phyloP scores from a whole-genome alignment of 2,797 vertebrate genomes.

The Typhlichthys eigenmanni region DNA sequence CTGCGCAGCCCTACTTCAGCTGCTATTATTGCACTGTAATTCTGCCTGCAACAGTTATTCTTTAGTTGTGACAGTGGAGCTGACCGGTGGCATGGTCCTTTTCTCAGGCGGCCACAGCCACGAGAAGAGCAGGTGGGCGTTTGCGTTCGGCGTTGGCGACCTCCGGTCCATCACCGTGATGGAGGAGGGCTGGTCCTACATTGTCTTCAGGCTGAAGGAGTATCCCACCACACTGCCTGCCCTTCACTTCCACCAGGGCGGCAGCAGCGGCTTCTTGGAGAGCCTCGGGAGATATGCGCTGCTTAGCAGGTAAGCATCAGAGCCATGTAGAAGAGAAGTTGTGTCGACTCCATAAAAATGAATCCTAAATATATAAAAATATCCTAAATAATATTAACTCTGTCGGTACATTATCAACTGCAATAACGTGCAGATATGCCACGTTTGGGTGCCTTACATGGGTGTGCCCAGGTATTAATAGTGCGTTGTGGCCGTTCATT shows the following conservation, averaged over 20 bases:
- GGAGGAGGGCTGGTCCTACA: conserved; percentile 88
- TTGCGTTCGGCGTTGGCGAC: conserved; percentile 87
- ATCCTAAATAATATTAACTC: too few species aligned
- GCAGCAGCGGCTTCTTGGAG: conserved; percentile 86
- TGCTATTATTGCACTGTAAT: too few species aligned
- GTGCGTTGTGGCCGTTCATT: too few species aligned
- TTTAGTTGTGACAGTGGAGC: too few species aligned
- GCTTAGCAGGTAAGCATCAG: conserved; percentile 86
- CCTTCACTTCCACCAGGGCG: conserved; percentile 93
- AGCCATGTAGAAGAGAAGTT: neutral
- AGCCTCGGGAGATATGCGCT: conserved; percentile 85
- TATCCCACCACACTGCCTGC: conserved; percentile 77
- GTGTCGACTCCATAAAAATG: too few species aligned
- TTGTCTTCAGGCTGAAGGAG: conserved; percentile 88
- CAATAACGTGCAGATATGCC: too few species aligned
- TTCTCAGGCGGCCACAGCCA: conserved; percentile 84
- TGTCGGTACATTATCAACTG: too few species aligned
- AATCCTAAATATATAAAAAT: too few species aligned
- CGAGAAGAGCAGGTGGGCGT: conserved; percentile 87
- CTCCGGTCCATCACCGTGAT: conserved; percentile 88
- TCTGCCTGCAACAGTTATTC: too few species aligned
- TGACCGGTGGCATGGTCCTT: conserved; percentile 35
- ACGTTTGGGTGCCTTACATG: too few species aligned
- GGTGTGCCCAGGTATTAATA: too few species aligned
- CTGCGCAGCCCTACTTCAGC: too few species aligned